Percentiles rank a stretch among this genome's conserved stretches.
Conservation (phyloP, 2,113 vertebrate genomes). For the Leucosticte australis region DNA sequence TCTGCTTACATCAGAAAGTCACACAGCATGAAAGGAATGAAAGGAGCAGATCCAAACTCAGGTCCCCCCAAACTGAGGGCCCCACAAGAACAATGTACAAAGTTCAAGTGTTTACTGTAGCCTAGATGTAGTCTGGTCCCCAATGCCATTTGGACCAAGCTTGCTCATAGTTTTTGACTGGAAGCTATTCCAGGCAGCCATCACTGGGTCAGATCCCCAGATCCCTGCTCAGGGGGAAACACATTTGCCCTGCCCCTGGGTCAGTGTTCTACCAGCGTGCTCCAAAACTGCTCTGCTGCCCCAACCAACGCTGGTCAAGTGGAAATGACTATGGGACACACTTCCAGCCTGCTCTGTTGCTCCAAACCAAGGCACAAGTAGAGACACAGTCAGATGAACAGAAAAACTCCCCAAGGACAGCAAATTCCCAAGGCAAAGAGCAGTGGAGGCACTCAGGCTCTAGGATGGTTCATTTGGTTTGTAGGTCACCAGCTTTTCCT, state of each 20-base stretch:
- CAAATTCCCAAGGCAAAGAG: neutral
- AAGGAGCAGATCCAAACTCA: neutral
- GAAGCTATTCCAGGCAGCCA: neutral
- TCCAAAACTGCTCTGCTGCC: neutral
- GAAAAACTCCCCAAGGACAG: neutral
- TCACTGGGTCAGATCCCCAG: neutral
- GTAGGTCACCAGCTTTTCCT: neutral
- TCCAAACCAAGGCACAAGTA: neutral
- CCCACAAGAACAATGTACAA: neutral
- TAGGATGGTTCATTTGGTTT: neutral
- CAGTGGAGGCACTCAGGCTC: neutral
- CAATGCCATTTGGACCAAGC: neutral
- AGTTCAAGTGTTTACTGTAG: neutral
- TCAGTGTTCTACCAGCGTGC: accelerated
- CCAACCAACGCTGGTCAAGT: neutral
- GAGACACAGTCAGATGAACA: neutral
- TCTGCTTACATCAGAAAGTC: conserved; percentile 36
- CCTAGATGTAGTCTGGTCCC: neutral
- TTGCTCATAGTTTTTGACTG: neutral
- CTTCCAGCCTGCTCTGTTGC: neutral
- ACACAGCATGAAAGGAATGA: neutral
- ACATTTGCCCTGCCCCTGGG: neutral
- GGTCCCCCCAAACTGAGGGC: neutral
- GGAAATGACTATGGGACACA: neutral
- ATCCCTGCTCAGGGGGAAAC: neutral